phyloP scores from a whole-genome alignment of 2,888 invertebrate genomes.

The Drosophila affinis region DNA sequence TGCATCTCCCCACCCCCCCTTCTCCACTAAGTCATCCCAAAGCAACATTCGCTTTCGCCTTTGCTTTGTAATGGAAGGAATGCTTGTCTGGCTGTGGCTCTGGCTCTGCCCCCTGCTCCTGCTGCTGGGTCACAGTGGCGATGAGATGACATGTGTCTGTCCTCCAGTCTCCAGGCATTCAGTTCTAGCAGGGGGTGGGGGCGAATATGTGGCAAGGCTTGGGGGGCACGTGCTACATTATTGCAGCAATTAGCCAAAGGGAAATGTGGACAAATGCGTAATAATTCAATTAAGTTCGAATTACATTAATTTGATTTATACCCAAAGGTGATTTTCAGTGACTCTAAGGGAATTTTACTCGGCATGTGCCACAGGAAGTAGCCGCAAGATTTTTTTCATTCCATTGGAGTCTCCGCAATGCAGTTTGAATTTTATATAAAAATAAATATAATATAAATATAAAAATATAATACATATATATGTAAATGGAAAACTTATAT shows the following conservation, averaged over 20 bases:
- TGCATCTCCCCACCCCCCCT: conserved; percentile 22
- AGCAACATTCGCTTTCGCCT: neutral
- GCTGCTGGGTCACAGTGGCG: neutral
- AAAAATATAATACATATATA: neutral
- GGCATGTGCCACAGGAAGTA: neutral
- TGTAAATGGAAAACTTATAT: neutral
- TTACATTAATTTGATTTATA: conserved; percentile 77
- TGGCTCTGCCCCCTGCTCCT: neutral
- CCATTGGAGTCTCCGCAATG: neutral
- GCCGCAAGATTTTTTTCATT: neutral
- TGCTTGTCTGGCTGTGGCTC: conserved; percentile 23
- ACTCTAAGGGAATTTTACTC: neutral
- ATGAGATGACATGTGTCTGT: conserved; percentile 36
- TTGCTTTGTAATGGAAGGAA: conserved; percentile 43
- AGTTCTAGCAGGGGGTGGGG: conserved; percentile 1
- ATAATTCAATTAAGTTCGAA: conserved; percentile 77
- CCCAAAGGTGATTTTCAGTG: conserved; percentile 49
- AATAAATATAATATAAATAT: too few relatives aligned
- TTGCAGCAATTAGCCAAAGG: conserved; percentile 71
- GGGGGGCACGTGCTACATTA: conserved; percentile 71
- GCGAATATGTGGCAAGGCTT: conserved; percentile 13
- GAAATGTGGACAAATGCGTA: conserved; percentile 74
- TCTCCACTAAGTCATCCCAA: neutral
- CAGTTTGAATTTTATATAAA: neutral
- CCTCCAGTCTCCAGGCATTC: conserved; percentile 27